Evolutionary conservation across 2,888 invertebrate species (phyloP).

Genomic region (Sphaeridia pumilis): DNA sequence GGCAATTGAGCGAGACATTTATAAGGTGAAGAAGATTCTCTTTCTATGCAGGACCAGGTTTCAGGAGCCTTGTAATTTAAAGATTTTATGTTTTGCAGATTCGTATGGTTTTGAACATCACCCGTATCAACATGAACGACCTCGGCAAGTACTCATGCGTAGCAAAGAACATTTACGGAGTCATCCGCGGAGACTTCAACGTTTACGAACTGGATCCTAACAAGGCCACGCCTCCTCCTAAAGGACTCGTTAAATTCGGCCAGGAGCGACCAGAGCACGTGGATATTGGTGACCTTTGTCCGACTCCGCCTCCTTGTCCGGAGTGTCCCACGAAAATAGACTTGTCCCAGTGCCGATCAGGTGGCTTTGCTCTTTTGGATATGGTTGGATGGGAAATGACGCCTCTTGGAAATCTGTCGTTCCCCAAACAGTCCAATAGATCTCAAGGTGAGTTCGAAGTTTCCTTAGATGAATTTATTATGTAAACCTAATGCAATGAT

Average conservation of each 20-base stretch:
- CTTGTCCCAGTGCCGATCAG: constrained; percentile 46
- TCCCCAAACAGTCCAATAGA: constrained; percentile 46
- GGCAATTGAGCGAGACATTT: constrained; percentile 45
- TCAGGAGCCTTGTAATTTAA: neutral
- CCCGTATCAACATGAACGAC: constrained; percentile 54
- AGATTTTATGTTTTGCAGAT: constrained; percentile 44
- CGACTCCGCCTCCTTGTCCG: constrained; percentile 49
- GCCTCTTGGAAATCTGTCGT: constrained; percentile 50
- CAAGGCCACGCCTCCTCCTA: constrained; percentile 44
- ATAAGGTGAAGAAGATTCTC: constrained; percentile 39
- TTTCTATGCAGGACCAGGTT: neutral
- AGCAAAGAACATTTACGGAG: constrained; percentile 69
- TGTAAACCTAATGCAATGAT: neutral
- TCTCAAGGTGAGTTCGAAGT: constrained; percentile 41
- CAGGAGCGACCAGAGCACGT: constrained; percentile 49
- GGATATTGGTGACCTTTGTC: constrained; percentile 51
- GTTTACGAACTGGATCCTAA: constrained; percentile 49
- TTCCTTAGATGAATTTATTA: neutral
- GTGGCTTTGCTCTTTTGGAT: constrained; percentile 49
- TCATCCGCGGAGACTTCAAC: constrained; percentile 60
- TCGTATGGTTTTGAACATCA: constrained; percentile 66
- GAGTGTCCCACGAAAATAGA: constrained; percentile 48
- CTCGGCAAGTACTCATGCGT: constrained; percentile 69
- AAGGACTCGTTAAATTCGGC: constrained; percentile 38
- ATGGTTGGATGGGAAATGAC: constrained; percentile 46